A percentile compares a stretch with the other conserved stretches of the same genome.
phyloP scores from a whole-genome alignment of 1,140 invertebrate genomes.

The Dolichoris vasculosae region DNA sequence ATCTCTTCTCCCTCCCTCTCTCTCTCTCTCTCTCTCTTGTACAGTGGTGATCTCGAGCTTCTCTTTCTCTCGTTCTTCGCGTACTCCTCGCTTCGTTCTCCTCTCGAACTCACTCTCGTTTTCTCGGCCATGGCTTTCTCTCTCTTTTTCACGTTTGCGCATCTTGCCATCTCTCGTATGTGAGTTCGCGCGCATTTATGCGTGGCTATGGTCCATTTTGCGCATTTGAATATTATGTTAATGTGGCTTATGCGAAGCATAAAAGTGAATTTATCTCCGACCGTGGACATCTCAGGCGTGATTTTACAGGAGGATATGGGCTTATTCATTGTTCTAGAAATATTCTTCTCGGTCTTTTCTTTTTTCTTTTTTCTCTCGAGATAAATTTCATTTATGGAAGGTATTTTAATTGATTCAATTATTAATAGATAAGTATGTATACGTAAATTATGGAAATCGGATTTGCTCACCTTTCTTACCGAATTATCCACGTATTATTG shows the following conservation, averaged over 20 bases:
- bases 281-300: conserved; percentile 1
- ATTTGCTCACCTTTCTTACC: not conserved
- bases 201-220: conserved; percentile 15
- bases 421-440: not conserved
- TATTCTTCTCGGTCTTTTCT: not conserved
- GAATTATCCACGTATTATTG: not conserved
- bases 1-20: conserved; percentile 24
- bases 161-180: conserved; percentile 7
- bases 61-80: conserved; percentile 41
- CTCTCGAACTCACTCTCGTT: conserved; percentile 51
- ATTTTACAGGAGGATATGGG: conserved; percentile 23
- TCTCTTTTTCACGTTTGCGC: conserved; percentile 26
- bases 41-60: conserved; percentile 52
- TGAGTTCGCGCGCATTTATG: not conserved
- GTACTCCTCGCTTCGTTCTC: conserved; percentile 35
- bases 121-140: conserved; percentile 11
- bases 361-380: not conserved
- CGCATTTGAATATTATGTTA: conserved; percentile 66
- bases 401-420: conserved; percentile 37
- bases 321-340: conserved; percentile 41
- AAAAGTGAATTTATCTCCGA: conserved; percentile 25
- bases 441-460: not conserved
- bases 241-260: conserved; percentile 47
- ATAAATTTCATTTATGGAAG: not conserved
- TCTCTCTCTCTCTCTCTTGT: conserved; percentile 57